Conservation (phyloP, 2,797 vertebrate genomes). For the Chelon auratus region DNA sequence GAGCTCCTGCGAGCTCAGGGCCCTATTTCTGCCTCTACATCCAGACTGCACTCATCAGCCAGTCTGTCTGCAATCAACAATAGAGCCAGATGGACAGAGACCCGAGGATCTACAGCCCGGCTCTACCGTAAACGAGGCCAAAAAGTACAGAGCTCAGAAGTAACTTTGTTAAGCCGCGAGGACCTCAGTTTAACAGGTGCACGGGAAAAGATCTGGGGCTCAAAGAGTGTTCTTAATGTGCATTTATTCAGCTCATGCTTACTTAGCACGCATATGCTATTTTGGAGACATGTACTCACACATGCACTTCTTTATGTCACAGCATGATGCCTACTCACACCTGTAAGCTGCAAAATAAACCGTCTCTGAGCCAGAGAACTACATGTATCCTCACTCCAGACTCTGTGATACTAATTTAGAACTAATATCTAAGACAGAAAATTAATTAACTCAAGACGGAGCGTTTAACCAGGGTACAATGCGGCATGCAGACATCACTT, state of each 20-base stretch:
- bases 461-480: background rate
- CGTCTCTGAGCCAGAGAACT: background rate
- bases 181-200: constrained; percentile 44
- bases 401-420: background rate
- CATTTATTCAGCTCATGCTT: constrained; percentile 16
- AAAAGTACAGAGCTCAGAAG: constrained; percentile 43
- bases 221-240: constrained; percentile 13
- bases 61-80: constrained; percentile 77
- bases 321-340: background rate
- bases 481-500: background rate
- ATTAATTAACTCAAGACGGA: no score
- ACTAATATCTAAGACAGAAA: no score
- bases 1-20: constrained; percentile 64
- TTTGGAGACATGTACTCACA: background rate
- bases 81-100: constrained; percentile 77
- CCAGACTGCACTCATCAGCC: constrained; percentile 71
- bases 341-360: constrained; percentile 3
- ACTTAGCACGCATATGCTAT: constrained; percentile 6
- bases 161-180: constrained; percentile 51
- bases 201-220: constrained; percentile 20
- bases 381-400: background rate
- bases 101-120: constrained; percentile 56
- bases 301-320: background rate
- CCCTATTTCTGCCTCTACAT: constrained; percentile 60
- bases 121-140: constrained; percentile 56